Base-by-base conservation (phyloP, 2,888 invertebrate genomes). In the Euzophera pinguis region DNA sequence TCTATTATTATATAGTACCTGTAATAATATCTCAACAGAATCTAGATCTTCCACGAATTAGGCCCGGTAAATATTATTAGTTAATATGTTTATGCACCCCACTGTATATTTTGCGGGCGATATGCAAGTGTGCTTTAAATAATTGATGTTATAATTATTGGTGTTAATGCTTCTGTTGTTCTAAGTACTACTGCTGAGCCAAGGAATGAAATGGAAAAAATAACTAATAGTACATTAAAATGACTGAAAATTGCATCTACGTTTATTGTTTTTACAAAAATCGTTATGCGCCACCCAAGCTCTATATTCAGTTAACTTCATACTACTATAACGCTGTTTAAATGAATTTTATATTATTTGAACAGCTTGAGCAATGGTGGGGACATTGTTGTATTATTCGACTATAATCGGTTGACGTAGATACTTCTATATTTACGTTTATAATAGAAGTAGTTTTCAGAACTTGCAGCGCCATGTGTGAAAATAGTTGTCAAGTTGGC, bases 81-180 rank as follows among this genome's bases (percentile, higher is more conserved):
- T 17, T 34, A 42, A 34, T 12, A 29, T 13, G 12, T 6, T 29
- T 43, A 34, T 41, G 50, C 50, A n/a, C 22, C 3, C 10, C 41
- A 34, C 42, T 50, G 50, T 50, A 42, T 50, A 50, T 42, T 50
- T 50, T 34, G 8, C 50, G 42, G 50, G 42, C 50, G 34, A 50
- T 42, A 42, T 42, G 41, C 22, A 35, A 42, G 50, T 39, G 41
- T 34, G 41, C 41, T 50, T 34, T 41, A 32, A 29, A 12, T 29
- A 27, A 13, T 43, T 27, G n/a, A 41, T 43, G 29, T 29, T 43
- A 7, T 27, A 12, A n/a, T 17, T 16, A 22, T 42, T 12, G 42
- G 22, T 42, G 42, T 42, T 27, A 22, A 7, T n/a, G 42, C 42
- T 42, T 42, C 22, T 42, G 12, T 42, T 12, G 10, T 16, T 41